phyloP scores from a whole-genome alignment of 2,113 vertebrate genomes.

The Percopsis transmontana region DNA sequence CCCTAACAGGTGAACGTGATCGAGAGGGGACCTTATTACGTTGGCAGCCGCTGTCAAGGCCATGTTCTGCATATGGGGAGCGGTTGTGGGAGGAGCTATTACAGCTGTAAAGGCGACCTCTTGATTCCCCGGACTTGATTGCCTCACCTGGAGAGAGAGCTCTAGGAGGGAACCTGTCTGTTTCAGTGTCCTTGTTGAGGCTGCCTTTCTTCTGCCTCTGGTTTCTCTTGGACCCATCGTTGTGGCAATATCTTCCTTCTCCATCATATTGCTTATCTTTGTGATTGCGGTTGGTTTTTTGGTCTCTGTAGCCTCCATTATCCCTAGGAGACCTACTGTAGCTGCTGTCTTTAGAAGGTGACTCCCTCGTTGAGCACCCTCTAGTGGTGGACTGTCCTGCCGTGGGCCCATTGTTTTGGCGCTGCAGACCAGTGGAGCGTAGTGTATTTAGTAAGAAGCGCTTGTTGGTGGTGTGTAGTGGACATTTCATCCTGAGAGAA shows the following conservation, averaged over 20 bases:
- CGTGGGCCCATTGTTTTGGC: conserved; percentile 65
- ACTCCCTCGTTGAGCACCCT: conserved; percentile 38
- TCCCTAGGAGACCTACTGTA: conserved; percentile 53
- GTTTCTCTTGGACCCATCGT: conserved; percentile 34
- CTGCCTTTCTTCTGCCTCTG: conserved; percentile 34
- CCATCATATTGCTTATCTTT: conserved; percentile 47
- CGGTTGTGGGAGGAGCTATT: conserved; percentile 7
- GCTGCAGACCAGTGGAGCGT: conserved; percentile 83
- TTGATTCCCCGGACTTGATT: conserved; percentile 11
- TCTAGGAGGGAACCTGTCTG: conserved; percentile 26
- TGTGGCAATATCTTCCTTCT: conserved; percentile 34
- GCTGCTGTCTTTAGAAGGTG: conserved; percentile 32
- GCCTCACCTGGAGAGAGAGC: conserved; percentile 13
- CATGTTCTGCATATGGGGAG: conserved; percentile 13
- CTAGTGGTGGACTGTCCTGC: conserved; percentile 21
- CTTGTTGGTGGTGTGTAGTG: conserved; percentile 91
- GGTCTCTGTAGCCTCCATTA: conserved; percentile 24
- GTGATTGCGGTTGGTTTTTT: conserved; percentile 35
- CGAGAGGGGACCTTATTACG: conserved; percentile 21
- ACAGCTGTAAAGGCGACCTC: neutral
- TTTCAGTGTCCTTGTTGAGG: conserved; percentile 45
- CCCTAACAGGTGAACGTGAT: conserved; percentile 35
- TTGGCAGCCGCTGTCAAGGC: neutral
- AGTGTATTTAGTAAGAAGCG: conserved; percentile 96
- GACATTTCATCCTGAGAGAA: conserved; percentile 92